Percentiles rank a stretch among this genome's conserved stretches.
These are phyloP conservation scores for Festucalex cinctus DNA, from an alignment of 2,113 vertebrate species.

Conservation along the genomic window DNA sequence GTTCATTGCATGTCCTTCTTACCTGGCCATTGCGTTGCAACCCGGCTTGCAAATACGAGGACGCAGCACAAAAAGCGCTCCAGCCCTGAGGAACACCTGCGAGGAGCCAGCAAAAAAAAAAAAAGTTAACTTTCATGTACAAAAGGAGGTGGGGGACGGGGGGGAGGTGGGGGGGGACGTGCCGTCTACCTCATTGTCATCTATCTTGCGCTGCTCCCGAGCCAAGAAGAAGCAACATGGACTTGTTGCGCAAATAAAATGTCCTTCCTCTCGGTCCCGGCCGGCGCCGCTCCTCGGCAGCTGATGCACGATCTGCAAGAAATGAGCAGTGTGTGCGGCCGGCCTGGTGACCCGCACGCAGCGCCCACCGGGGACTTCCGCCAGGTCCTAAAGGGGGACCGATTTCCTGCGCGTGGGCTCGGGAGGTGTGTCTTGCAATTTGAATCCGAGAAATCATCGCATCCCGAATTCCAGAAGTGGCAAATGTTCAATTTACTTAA, in stretches of 20 bases:
- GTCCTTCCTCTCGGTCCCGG: slow-evolving; percentile 19
- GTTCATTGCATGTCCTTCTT: slow-evolving; percentile 24
- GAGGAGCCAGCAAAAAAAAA: slow-evolving; percentile 30
- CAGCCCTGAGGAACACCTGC: slow-evolving; percentile 70
- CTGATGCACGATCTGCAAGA: slow-evolving; percentile 50
- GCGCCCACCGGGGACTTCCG: slow-evolving; percentile 33
- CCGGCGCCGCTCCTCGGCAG: slow-evolving; percentile 39
- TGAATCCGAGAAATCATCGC: neutral
- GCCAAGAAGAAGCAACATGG: neutral
- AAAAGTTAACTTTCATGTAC: neutral
- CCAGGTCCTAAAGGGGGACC: slow-evolving; percentile 56
- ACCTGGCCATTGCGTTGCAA: slow-evolving; percentile 70
- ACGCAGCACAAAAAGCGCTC: slow-evolving; percentile 60
- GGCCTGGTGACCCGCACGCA: slow-evolving; percentile 19
- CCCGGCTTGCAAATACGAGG: slow-evolving; percentile 42
- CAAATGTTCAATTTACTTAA: too few species aligned
- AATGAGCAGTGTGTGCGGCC: slow-evolving; percentile 3
- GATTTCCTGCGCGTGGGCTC: neutral
- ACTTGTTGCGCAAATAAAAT: neutral
- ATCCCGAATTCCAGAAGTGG: neutral
- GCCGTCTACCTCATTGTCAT: slow-evolving; percentile 58
- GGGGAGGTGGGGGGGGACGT: neutral
- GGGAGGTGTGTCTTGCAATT: neutral
- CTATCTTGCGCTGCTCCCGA: slow-evolving; percentile 24
- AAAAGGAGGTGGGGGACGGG: too few species aligned